Evolutionary conservation across 2,888 invertebrate species (phyloP).

Genomic region (Graphium colonna): DNA sequence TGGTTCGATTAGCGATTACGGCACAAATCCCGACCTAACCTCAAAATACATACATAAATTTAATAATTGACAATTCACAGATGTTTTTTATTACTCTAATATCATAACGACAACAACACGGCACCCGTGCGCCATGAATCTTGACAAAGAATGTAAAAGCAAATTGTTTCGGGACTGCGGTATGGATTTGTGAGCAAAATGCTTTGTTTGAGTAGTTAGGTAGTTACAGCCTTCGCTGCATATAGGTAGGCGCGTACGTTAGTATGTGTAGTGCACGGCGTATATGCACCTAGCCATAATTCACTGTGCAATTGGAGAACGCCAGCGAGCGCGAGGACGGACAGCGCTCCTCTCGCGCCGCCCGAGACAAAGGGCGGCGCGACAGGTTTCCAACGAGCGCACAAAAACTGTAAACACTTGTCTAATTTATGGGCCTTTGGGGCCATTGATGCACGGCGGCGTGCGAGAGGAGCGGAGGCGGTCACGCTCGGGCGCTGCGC

Average conservation of each 20-base stretch:
- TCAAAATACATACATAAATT: conserved; percentile 66
- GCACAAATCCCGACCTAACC: conserved; percentile 67
- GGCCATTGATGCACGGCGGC: conserved; percentile 47
- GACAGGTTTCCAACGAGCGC: conserved; percentile 57
- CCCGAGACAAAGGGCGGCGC: conserved; percentile 56
- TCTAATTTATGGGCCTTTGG: conserved; percentile 61
- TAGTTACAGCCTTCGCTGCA: conserved; percentile 72
- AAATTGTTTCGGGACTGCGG: conserved; percentile 50
- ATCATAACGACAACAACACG: conserved; percentile 56
- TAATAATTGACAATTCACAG: conserved; percentile 60
- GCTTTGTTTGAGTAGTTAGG: conserved; percentile 76
- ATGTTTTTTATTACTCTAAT: conserved; percentile 59
- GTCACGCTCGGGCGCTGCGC: conserved; percentile 75
- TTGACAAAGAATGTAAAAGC: conserved; percentile 58
- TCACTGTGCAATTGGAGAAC: conserved; percentile 55
- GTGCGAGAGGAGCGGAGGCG: conserved; percentile 45
- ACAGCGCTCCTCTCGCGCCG: conserved; percentile 41
- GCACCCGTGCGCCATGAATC: conserved; percentile 47
- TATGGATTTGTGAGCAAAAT: conserved; percentile 69
- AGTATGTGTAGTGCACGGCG: conserved; percentile 55
- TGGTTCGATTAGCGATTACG: conserved; percentile 36
- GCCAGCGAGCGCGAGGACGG: conserved; percentile 37
- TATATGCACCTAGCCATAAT: conserved; percentile 66
- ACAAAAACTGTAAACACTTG: conserved; percentile 75
- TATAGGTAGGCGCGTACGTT: conserved; percentile 61